Evolutionary conservation across 2,888 invertebrate species (phyloP), one percentile per base, ranked within the genome.

Genomic region (Crioceris asparagi): DNA sequence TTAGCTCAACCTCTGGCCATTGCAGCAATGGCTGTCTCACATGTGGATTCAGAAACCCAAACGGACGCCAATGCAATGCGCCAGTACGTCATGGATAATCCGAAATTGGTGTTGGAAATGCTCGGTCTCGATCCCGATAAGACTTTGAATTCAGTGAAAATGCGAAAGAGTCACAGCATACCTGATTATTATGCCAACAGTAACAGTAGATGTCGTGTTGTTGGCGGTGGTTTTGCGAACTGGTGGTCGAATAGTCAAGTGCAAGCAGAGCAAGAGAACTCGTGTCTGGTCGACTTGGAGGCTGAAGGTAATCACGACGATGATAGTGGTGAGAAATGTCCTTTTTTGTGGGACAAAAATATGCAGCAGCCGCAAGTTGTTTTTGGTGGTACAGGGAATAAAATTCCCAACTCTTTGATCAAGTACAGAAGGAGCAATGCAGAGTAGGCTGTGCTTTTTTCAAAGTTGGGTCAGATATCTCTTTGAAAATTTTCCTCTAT

Each of bases 61-160:
- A 80, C 80, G 3, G 77, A 79, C 45, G 70, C 72, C 45, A 66
- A 72, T 12, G 65, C 71, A 12, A 67, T 80, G 32, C 74, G 75
- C 29, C 69, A 71, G 39, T 81, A 76, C 60, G 76, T 85, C 27
- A 64, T 77, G 54, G 75, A 79, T 45, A 81, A 86, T 64, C 82
- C 83, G 0, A 75, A 76, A 2, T 72, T 77, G 15, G 82, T 83
- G 12, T 70, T 86, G 61, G 71, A 77, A 25, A 72, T 84, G 23
- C 67, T 86, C 30, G 84, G 84, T 7, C 68, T 85, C 38, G 80
- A 83, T 51, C 74, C 83, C 38, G 52, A 62, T 49, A 50, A 55
- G 52, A 44, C 65, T 49, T 36, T 58, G 35, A 55, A 47, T 38
- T 55, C 55, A 54, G 18, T 52, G 42, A 45, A 46, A 29, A 36